Percentiles rank a stretch among this genome's conserved stretches.
phyloP scores from a whole-genome alignment of 2,797 vertebrate genomes.

The Danio tinwini region DNA sequence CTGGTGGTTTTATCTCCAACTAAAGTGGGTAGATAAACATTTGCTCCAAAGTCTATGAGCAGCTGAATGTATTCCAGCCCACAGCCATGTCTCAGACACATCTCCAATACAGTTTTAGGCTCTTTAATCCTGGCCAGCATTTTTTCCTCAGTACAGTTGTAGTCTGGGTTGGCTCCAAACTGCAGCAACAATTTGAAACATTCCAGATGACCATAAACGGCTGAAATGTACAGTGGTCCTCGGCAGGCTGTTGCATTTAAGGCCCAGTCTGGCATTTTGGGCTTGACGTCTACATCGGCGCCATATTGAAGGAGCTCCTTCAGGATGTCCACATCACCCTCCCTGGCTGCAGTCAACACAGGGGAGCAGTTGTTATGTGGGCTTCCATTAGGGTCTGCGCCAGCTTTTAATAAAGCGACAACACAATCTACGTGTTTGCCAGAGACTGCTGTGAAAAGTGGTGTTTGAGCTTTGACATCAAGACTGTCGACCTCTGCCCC shows the following conservation, averaged over 20 bases:
- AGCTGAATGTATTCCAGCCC: conserved; percentile 83
- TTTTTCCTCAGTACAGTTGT: conserved; percentile 87
- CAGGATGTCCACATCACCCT: conserved; percentile 83
- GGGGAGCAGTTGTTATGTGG: conserved; percentile 93
- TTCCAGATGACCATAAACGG: conserved; percentile 88
- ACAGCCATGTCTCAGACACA: conserved; percentile 88
- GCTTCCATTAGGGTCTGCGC: conserved; percentile 89
- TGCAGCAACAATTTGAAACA: conserved; percentile 89
- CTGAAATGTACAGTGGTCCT: conserved; percentile 90
- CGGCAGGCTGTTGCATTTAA: conserved; percentile 82
- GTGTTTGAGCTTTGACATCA: conserved; percentile 95
- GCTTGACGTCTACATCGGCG: conserved; percentile 83
- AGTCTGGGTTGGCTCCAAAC: conserved; percentile 89
- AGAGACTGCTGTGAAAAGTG: conserved; percentile 90
- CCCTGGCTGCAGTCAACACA: conserved; percentile 85
- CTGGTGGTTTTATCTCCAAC: conserved; percentile 69
- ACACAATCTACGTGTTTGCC: conserved; percentile 90
- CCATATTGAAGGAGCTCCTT: conserved; percentile 83
- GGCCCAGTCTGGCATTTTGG: conserved; percentile 86
- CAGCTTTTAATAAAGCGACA: conserved; percentile 83
- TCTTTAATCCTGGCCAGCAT: conserved; percentile 84
- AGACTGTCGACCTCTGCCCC: conserved; percentile 91
- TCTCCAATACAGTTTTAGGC: conserved; percentile 90
- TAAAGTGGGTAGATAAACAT: conserved; percentile 84
- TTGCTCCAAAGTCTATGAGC: conserved; percentile 94